A percentile compares a stretch with the other conserved stretches of the same genome.
Evolutionary conservation across 2,797 vertebrate genomes (phyloP).

Genomic region (Triplophysa bombifrons): DNA sequence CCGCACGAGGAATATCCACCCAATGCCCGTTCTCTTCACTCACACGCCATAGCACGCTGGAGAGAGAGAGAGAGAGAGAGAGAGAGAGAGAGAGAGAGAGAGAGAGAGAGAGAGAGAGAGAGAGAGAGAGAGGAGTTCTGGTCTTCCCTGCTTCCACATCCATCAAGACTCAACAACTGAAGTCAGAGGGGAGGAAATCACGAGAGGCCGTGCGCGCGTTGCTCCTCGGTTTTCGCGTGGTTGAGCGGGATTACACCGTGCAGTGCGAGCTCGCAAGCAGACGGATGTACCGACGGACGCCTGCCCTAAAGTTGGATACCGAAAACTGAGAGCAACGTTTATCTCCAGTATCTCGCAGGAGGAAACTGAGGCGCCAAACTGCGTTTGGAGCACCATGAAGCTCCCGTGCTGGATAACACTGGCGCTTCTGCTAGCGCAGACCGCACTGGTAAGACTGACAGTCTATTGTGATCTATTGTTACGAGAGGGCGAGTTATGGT

Average conservation of each 20-base stretch:
- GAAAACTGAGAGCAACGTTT: slow-evolving; percentile 61
- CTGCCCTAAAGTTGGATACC: slow-evolving; percentile 71
- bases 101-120: slow-evolving; percentile 63
- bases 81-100: slow-evolving; percentile 64
- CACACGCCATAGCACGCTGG: slow-evolving; percentile 59
- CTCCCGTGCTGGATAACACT: slow-evolving; percentile 75
- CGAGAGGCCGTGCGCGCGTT: slow-evolving; percentile 53
- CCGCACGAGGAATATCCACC: slow-evolving; percentile 59
- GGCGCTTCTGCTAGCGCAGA: slow-evolving; percentile 72
- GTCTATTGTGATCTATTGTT: slow-evolving; percentile 67
- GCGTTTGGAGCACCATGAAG: slow-evolving; percentile 74
- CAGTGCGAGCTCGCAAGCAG: slow-evolving; percentile 33
- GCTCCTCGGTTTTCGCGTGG: slow-evolving; percentile 40
- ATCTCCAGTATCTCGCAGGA: slow-evolving; percentile 43
- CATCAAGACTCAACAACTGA: slow-evolving; percentile 61
- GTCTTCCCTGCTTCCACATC: slow-evolving; percentile 70
- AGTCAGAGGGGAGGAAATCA: slow-evolving; percentile 51
- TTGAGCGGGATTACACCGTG: slow-evolving; percentile 67
- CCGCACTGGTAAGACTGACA: slow-evolving; percentile 74
- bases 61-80: slow-evolving; percentile 53
- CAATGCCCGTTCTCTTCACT: slow-evolving; percentile 57
- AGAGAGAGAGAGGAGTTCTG: slow-evolving; percentile 55
- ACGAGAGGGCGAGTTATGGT: slow-evolving; percentile 43
- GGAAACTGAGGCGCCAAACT: slow-evolving; percentile 59
- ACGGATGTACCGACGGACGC: slow-evolving; percentile 68